A percentile compares a stretch with the other conserved stretches of the same genome.
Evolutionary conservation across 2,888 invertebrate genomes (phyloP).

Genomic region (Craniophora ligustri): DNA sequence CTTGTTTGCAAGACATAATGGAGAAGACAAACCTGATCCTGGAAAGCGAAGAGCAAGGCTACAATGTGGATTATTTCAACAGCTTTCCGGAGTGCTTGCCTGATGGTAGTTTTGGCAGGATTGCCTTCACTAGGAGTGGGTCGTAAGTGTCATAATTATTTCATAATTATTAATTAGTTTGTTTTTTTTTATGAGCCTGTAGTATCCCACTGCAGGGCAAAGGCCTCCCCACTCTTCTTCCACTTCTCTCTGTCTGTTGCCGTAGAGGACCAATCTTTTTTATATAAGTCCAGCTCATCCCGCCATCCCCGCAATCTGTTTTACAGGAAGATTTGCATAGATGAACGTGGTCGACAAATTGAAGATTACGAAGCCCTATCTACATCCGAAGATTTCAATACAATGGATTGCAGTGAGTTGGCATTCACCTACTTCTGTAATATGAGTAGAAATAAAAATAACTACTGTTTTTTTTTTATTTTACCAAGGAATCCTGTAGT

Average conservation of each 20-base stretch:
- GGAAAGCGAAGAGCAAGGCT: constrained; percentile 72
- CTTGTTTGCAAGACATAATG: constrained; percentile 67
- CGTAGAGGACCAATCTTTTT: no score
- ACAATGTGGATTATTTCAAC: constrained; percentile 70
- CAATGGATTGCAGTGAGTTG: constrained; percentile 90
- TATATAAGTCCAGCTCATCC: no score
- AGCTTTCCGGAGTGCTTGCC: constrained; percentile 69
- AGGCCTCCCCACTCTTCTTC: no score
- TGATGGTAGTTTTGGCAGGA: constrained; percentile 75
- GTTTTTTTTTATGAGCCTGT: no score
- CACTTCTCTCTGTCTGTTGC: no score
- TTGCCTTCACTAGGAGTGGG: constrained; percentile 60
- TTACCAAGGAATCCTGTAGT: no score
- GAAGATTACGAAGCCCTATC: constrained; percentile 80
- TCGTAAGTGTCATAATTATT: constrained; percentile 64
- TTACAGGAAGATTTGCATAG: constrained; percentile 88
- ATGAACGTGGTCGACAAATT: constrained; percentile 87
- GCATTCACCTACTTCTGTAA: no score
- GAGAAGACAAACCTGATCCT: constrained; percentile 59
- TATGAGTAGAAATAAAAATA: no score
- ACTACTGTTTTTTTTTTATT: no score
- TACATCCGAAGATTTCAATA: constrained; percentile 70
- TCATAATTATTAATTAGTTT: no score
- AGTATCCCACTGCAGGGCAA: no score
- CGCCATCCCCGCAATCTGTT: no score